Evolutionary conservation across 2,113 vertebrate genomes (phyloP), one percentile per base, ranked within the genome.

Genomic region (Upupa epops): DNA sequence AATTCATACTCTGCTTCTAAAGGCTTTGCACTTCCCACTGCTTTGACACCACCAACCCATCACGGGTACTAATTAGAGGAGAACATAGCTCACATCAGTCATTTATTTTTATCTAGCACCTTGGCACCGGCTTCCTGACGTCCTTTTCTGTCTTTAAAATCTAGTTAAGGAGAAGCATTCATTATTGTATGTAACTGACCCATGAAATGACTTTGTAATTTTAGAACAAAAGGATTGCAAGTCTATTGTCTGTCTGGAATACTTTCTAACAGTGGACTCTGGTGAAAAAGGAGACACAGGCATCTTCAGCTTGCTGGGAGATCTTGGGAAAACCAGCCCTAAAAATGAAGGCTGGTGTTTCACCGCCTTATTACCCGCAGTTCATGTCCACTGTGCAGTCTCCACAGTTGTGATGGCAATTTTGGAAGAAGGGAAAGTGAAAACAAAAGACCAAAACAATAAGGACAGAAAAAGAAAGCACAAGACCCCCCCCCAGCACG

Each of bases 121-220:
- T 64, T 6, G 20, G 72, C 40, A 83, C 31, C 72, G 81, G 73
- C 34, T 74, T 87, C 45, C 51, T 74, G 72, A 77, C 77, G 40
- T 46, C 51, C 14, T 89, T 86, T 85, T 55, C 55, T 59, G 34
- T 69, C 81, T 90, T 87, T 89, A 89, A 92, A 92, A 90, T 90
- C 86, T 34, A 84, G 42, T 93, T 45, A 65, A 34, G 61, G 84
- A 48, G 8, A 95, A 79, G 40, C 82, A 79, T 60, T 76, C 52
- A 78, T 89, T 84, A 93, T 72, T 12, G 15, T 42, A 42, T 42
- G 15, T 69, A 95, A 86, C 77, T 61, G 34, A 64, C 3, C 48
- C 28, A 73, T 49, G 26, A 90, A 92, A 73, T 61, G 81, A 42
- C 17, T 77, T 92, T n/a, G 76, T 24, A 46, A 77, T 83, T 86